Evolutionary conservation across 1,140 invertebrate species (phyloP), one percentile per base, ranked within the genome.

Genomic region (Penaeus chinensis): DNA sequence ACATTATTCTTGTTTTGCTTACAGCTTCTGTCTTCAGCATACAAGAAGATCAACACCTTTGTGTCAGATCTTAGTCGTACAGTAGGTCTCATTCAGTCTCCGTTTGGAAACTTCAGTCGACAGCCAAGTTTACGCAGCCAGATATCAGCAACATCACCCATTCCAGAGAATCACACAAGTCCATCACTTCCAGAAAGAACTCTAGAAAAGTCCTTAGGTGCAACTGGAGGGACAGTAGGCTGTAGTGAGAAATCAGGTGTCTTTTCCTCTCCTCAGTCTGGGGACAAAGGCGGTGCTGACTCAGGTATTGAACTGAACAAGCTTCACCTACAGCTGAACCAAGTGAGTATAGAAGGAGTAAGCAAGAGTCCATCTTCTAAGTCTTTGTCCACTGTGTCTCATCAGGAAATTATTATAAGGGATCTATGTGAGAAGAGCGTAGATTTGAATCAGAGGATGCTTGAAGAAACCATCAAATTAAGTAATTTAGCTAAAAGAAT

Each of bases 401-500:
- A 87, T 22, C 86, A 87, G 37, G 80, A 87, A n/a, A 77, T 82
- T 61, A 87, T 89, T 24, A 74, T 89, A 20, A 60, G 85, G 22
- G 84, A 85, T 60, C 74, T 90, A 0, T 87, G 89, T 81, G 87
- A 89, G 32, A 88, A 90, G 22, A 84, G 81, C 47, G 86, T 91
- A 18, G 87, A 90, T 54, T 80, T 91, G 61, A 90, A 91, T 60
- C 91, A 91, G 80, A 90, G 90, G 62, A 82, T 92, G 24, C 76
- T 90, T 22, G 91, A 92, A 18, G 90, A 92, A 22, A 90, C 88
- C 42, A 89, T 91, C 18, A 86, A 84, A 18, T 47, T 90, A 10
- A 89, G 88, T 19, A 88, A 89, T 32, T 79, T 90, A 16, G 69
- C 61, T 3, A 85, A 90, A 54, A 76, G 86, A 65, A 78, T 91